Conservation (phyloP, 2,797 vertebrate species). For the Nannoperca australis region DNA sequence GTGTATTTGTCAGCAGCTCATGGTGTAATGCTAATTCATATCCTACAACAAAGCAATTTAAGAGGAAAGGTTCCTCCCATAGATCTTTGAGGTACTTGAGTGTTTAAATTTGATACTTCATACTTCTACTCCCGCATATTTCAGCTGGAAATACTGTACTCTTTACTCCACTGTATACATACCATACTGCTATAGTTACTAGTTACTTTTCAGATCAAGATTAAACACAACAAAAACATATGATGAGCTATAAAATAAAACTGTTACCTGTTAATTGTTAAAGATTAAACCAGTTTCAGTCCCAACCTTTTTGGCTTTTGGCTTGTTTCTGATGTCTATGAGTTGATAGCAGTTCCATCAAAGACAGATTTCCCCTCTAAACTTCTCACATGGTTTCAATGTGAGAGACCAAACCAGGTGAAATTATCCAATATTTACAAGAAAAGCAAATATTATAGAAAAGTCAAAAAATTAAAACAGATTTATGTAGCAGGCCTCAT, state of each 20-base stretch:
- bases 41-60: constrained; percentile 61
- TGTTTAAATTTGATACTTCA: not conserved
- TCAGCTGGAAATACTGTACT: not conserved
- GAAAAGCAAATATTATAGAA: not conserved
- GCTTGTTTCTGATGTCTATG: not conserved
- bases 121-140: not conserved
- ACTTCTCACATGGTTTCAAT: not conserved
- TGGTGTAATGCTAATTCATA: constrained; percentile 63
- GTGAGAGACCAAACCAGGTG: not conserved
- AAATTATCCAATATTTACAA: not conserved
- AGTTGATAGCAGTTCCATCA: not conserved
- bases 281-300: not conserved
- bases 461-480: not conserved
- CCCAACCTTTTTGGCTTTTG: not conserved
- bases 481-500: not conserved
- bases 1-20: constrained; percentile 67
- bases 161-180: not conserved
- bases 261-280: no score
- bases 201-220: not conserved
- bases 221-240: not conserved
- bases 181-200: not conserved
- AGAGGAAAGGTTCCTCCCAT: constrained; percentile 49
- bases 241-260: not conserved
- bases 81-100: not conserved
- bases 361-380: not conserved